Base-by-base conservation (phyloP, 2,888 invertebrate species). In the Endotricha flammealis region DNA sequence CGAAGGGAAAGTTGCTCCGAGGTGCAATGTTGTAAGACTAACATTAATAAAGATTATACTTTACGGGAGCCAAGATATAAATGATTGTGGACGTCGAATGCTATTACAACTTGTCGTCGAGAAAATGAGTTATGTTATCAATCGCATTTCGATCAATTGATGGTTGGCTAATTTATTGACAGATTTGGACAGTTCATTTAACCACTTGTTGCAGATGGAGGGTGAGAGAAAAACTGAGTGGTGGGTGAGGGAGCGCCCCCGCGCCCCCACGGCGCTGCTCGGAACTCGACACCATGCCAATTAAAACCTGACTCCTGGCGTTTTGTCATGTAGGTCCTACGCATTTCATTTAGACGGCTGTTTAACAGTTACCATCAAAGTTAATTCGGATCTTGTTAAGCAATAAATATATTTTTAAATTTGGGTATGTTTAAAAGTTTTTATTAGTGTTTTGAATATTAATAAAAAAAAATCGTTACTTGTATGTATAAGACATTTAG, bases 241-340 rank as follows among this genome's bases (percentile, higher is more conserved):
- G 55, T 48, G 62, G 57, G 46, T 45, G 64, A 56, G 53, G 52
- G 53, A 50, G 47, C 47, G 42, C 34, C 35, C 38, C 30, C 30
- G 33, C 46, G 44, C 44, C 39, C 40, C 39, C 47, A 39, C 43
- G 43, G 43, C 48, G 42, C 46, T 39, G 56, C 45, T 47, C 54
- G 54, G 56, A 63, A 60, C 56, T 52, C 64, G 64, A 75, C 68
- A 71, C 66, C 64, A 61, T 53, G 69, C 70, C 77, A 80, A 81
- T 82, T 82, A 78, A 78, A 80, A 79, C 48, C 59, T 64, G 65
- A 70, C 76, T 74, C 58, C 62, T 69, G 64, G 66, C 70, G 57
- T 57, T 72, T 57, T 65, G 63, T 65, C 66, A 60, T 65, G 63
- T 61, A 51, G 46, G 50, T 44, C 48, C 48, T 49, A 56, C 51